These are phyloP conservation scores for Herpetotheres cachinnans DNA, from an alignment of 2,113 vertebrate genomes.

Conservation along the genomic window DNA sequence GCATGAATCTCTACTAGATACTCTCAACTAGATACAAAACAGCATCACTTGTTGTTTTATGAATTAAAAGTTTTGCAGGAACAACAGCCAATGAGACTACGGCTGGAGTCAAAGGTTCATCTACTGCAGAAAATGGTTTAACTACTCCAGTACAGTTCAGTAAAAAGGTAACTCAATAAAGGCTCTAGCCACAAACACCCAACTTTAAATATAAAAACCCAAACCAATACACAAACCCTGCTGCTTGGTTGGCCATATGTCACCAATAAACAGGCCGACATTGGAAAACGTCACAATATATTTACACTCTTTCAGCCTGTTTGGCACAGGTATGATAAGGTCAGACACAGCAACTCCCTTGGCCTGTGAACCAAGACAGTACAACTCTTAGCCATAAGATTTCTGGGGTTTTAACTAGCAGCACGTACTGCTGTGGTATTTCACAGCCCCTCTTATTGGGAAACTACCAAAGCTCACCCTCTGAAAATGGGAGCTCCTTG, in stretches of 20 bases:
- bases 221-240: neutral
- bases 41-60: neutral
- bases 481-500: neutral
- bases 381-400: neutral
- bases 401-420: neutral
- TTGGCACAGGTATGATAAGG: neutral
- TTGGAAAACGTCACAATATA: rapidly evolving
- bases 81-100: neutral
- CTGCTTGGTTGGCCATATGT: rapidly evolving
- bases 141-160: neutral
- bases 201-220: neutral
- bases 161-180: neutral
- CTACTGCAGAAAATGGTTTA: neutral
- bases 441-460: neutral
- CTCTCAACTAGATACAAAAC: neutral
- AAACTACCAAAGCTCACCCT: rapidly evolving
- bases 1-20: neutral
- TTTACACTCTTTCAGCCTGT: neutral
- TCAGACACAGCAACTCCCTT: neutral
- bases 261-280: neutral
- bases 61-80: neutral
- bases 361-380: neutral
- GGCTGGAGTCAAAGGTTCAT: neutral
- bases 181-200: neutral
- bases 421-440: neutral